Evolutionary conservation across 92 coral and sea anemone species (phyloP).

Genomic region (Blastomussa wellsi): DNA sequence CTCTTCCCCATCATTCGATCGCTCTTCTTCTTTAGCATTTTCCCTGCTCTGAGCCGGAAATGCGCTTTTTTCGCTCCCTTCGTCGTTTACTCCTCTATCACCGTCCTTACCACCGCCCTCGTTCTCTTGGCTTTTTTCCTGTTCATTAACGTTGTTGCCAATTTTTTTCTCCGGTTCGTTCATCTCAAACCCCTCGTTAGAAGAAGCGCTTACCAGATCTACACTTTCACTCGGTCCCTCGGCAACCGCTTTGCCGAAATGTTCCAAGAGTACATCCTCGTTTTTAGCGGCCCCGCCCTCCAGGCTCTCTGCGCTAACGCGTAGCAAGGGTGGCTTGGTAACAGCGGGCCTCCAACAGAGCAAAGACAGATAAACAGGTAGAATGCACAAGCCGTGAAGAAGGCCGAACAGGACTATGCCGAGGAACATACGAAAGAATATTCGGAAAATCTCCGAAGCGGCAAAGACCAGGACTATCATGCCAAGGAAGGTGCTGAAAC

Average conservation of each 20-base stretch:
- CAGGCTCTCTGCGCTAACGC: constrained; percentile 22
- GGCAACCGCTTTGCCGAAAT: not conserved
- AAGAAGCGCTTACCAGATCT: constrained; percentile 15
- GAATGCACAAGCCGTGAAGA: constrained; percentile 75
- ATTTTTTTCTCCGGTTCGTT: not conserved
- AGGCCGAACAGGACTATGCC: constrained; percentile 81
- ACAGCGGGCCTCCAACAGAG: constrained; percentile 63
- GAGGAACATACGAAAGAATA: constrained; percentile 81
- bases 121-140: not conserved
- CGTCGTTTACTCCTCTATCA: not conserved
- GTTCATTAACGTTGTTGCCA: not conserved
- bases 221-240: not conserved
- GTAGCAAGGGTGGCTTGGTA: constrained; percentile 8
- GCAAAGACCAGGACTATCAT: constrained; percentile 78
- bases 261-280: not conserved
- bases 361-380: constrained; percentile 76
- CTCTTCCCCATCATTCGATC: not conserved
- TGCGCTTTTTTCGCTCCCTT: not conserved
- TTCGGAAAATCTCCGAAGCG: constrained; percentile 68
- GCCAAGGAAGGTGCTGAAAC: constrained; percentile 77
- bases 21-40: not conserved
- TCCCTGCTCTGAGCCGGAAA: not conserved
- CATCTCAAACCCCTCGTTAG: constrained; percentile 23
- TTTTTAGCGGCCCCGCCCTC: not conserved
- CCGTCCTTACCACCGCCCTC: not conserved